phyloP scores from a whole-genome alignment of 2,888 invertebrate species.

The Magallana nippona region DNA sequence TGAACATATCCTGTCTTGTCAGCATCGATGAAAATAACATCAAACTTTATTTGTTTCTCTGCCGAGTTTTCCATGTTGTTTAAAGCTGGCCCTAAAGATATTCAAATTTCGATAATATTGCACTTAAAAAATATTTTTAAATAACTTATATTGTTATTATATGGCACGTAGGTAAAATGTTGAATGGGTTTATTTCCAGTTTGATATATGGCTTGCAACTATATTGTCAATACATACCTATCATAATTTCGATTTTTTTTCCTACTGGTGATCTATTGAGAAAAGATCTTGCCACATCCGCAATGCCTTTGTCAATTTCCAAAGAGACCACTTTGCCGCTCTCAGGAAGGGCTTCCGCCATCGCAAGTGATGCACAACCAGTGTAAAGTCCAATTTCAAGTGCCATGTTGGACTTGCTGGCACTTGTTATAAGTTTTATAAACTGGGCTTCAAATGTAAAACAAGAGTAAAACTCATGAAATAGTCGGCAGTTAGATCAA shows the following conservation, averaged over 20 bases:
- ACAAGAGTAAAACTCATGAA: too few species aligned
- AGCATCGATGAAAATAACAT: constrained; percentile 67
- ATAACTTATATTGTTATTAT: background rate
- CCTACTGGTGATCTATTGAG: constrained; percentile 62
- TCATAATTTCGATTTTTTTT: constrained; percentile 61
- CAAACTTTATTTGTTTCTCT: constrained; percentile 56
- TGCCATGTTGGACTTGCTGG: constrained; percentile 61
- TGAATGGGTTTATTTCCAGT: too few species aligned
- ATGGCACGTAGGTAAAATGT: background rate
- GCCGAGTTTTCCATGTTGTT: constrained; percentile 56
- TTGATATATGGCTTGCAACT: too few species aligned
- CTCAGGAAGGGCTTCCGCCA: constrained; percentile 69
- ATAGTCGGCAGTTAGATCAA: too few species aligned
- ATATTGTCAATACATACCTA: constrained; percentile 39
- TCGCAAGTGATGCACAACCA: constrained; percentile 68
- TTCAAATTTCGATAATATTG: background rate
- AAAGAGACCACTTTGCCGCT: constrained; percentile 65
- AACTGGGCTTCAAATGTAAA: constrained; percentile 57
- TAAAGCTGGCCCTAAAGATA: constrained; percentile 46
- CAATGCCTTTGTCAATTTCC: constrained; percentile 63
- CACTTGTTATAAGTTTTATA: constrained; percentile 64
- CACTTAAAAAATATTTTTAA: background rate
- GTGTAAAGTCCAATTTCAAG: constrained; percentile 71
- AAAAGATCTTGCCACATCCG: constrained; percentile 53
- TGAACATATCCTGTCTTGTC: constrained; percentile 59